These are phyloP conservation scores for Synodontis membranacea DNA, from an alignment of 2,113 vertebrate species.

Conservation along the genomic window DNA sequence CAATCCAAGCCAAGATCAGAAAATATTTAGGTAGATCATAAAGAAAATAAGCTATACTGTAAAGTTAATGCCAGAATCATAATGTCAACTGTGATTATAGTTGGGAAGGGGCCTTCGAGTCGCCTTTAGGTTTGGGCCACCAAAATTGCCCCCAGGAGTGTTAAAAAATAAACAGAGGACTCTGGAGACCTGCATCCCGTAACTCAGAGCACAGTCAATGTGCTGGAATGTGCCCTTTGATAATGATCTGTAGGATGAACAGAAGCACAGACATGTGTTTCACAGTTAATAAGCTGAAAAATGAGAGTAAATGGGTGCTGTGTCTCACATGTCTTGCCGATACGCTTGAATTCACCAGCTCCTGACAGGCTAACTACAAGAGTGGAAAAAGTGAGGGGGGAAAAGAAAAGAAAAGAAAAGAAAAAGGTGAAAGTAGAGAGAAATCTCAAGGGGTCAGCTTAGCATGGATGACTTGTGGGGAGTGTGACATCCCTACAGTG, in stretches of 20 bases:
- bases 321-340: conserved; percentile 35
- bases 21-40: background rate
- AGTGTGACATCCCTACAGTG: conserved; percentile 56
- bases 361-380: conserved; percentile 42
- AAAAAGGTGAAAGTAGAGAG: conserved; percentile 24
- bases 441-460: conserved; percentile 56
- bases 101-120: background rate
- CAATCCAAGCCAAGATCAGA: background rate
- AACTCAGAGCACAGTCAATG: conserved; percentile 8
- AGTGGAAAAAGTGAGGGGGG: conserved; percentile 48
- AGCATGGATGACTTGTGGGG: conserved; percentile 4
- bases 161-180: background rate
- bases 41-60: background rate
- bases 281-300: conserved; percentile 48
- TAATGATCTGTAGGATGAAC: conserved; percentile 42
- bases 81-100: background rate
- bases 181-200: background rate
- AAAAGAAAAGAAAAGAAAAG: conserved; percentile 28
- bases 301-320: conserved; percentile 40
- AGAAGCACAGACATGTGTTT: conserved; percentile 10
- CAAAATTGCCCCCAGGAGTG: background rate
- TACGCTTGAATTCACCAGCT: conserved; percentile 52
- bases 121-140: background rate
- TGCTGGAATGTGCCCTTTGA: conserved; percentile 40
- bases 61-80: background rate